Base-by-base conservation (phyloP, 2,113 vertebrate genomes). In the Ornithorhynchus anatinus region DNA sequence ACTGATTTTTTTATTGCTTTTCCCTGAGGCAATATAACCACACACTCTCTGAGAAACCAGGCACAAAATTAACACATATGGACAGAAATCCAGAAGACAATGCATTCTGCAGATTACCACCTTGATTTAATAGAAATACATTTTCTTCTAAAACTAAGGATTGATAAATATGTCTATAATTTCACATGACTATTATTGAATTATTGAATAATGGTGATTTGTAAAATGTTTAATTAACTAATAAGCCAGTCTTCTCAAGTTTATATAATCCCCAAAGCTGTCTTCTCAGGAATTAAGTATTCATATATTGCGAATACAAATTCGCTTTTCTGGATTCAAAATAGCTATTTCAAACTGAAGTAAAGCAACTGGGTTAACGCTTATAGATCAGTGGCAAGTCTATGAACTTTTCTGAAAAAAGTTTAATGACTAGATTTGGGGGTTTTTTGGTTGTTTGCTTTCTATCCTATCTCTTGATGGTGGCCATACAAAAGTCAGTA, bases 1-100 rank as follows among this genome's bases (percentile, higher is more conserved):
- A 84, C 88, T 90, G 87, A 42, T 89, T 86, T 39, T 76, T 75
- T 63, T 77, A 80, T 79, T 88, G 77, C 29, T 32, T 85, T 80
- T 88, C 90, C 88, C 87, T 66, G 60, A 81, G 85, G 89, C 73
- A 72, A 75, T 83, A 76, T 84, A 79, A 83, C 74, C 37, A 29
- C 38, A 40, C 0, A 77, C 84, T 75, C 59, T 56, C 66, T 78
- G 63, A 81, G 84, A 72, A 66, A 82, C 69, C 62, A 81, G 87
- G 76, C 70, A 75, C 37, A 68, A 44, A 43, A 39, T 79, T 64
- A 68, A 42, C 73, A 74, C 73, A 68, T 52, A 80, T 70, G 79
- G 85, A 70, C 77, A 52, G 61, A 82, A 74, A 61, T 29, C 47
- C 38, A 38, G 65, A 75, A 75, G 69, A 64, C 66, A 42, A 53